Conservation (phyloP, 1,140 invertebrate genomes). For the Diorhabda sublineata region DNA sequence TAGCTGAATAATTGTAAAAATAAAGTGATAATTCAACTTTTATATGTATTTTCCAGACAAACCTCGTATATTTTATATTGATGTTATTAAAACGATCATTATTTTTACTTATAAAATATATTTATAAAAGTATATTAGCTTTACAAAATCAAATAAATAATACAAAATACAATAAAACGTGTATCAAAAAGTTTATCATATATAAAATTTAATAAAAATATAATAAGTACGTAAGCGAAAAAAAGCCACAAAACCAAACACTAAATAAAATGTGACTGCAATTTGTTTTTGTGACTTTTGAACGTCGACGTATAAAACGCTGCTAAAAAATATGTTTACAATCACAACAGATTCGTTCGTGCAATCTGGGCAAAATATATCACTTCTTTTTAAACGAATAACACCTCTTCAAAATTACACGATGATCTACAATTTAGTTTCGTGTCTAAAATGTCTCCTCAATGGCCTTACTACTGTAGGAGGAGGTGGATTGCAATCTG, state of each 20-base stretch:
- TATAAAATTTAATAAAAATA: constrained; percentile 9
- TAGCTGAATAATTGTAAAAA: too few species aligned
- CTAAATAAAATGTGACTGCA: too few species aligned
- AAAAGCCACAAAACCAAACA: too few species aligned
- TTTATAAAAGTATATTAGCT: constrained; percentile 15
- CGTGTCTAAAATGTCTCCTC: constrained; percentile 43
- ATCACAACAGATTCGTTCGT: background rate
- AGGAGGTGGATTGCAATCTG: constrained; percentile 45
- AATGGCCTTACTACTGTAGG: constrained; percentile 38
- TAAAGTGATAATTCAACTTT: too few species aligned
- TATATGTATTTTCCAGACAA: too few species aligned
- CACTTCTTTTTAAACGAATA: too few species aligned
- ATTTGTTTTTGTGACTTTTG: too few species aligned
- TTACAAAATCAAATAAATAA: constrained; percentile 21
- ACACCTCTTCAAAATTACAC: too few species aligned
- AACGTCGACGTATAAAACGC: too few species aligned
- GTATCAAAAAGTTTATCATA: constrained; percentile 14
- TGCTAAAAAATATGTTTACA: background rate
- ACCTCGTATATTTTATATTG: too few species aligned
- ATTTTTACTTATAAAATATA: constrained; percentile 3
- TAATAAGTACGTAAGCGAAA: background rate
- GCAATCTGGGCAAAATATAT: too few species aligned
- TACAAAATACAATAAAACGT: constrained; percentile 15
- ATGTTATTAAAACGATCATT: too few species aligned
- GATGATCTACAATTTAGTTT: constrained; percentile 43